phyloP scores from a whole-genome alignment of 2,113 vertebrate species.

The Pantherophis guttatus region DNA sequence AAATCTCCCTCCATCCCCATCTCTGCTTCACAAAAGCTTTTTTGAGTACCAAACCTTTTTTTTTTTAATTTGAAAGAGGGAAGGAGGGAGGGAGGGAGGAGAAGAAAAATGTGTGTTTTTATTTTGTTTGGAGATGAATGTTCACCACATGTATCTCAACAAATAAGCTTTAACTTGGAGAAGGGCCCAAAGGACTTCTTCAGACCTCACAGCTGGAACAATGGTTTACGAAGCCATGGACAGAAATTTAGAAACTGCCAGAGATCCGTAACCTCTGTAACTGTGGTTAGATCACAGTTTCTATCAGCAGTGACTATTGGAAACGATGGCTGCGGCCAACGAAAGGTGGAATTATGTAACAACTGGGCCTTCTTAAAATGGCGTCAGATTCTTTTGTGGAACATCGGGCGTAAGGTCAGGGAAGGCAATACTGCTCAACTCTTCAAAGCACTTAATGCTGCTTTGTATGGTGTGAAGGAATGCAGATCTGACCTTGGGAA shows the following conservation, averaged over 20 bases:
- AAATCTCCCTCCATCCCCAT: not conserved
- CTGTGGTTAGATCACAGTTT: not conserved
- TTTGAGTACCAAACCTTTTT: slow-evolving; percentile 5
- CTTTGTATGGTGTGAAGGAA: not conserved
- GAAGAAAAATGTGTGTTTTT: slow-evolving; percentile 29
- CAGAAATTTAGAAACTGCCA: not conserved
- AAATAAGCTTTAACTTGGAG: slow-evolving; percentile 40
- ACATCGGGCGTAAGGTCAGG: not conserved
- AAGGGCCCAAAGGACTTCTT: not conserved
- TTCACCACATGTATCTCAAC: slow-evolving; percentile 26
- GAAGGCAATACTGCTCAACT: not conserved
- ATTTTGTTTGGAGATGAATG: not conserved
- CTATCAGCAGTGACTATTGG: not conserved
- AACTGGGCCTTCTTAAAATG: not conserved
- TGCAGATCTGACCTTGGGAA: not conserved
- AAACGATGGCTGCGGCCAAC: not conserved
- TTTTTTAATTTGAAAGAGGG: not conserved
- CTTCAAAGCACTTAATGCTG: not conserved
- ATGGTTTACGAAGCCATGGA: too few relatives aligned
- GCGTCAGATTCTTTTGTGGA: not conserved
- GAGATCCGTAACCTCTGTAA: not conserved
- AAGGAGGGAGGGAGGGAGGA: not conserved
- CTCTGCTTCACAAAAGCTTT: slow-evolving; percentile 31
- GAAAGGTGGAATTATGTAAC: not conserved
- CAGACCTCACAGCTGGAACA: not conserved